Conservation (phyloP, 2,888 invertebrate genomes). For the Schizotus pectinicornis region DNA sequence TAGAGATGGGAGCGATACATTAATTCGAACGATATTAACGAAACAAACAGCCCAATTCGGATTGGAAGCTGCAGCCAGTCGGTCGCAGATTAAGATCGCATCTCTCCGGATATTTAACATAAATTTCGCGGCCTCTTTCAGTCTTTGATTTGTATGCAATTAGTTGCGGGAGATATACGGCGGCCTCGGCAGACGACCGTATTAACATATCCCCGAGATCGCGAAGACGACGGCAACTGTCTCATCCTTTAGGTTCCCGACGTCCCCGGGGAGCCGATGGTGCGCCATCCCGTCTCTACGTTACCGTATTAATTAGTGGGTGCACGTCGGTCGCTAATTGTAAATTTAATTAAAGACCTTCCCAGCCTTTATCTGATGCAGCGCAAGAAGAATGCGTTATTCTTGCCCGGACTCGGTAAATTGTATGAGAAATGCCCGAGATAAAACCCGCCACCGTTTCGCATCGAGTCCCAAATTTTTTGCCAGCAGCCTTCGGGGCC, state of each 20-base stretch:
- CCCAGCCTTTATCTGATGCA: constrained; percentile 52
- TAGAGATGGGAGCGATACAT: constrained; percentile 35
- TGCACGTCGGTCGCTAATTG: constrained; percentile 57
- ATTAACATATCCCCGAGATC: constrained; percentile 52
- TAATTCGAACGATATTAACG: constrained; percentile 44
- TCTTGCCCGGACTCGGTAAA: constrained; percentile 40
- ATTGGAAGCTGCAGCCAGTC: constrained; percentile 38
- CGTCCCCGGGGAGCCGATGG: constrained; percentile 29
- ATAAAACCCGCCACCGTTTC: too few relatives aligned
- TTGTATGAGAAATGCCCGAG: constrained; percentile 2
- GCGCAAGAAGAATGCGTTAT: constrained; percentile 51
- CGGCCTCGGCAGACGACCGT: constrained; percentile 45
- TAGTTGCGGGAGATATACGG: constrained; percentile 52
- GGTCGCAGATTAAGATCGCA: constrained; percentile 48
- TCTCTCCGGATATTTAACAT: constrained; percentile 46
- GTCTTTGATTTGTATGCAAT: constrained; percentile 51
- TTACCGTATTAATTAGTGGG: constrained; percentile 57
- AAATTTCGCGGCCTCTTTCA: constrained; percentile 36
- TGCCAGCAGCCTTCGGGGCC: too few relatives aligned
- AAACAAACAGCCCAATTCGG: constrained; percentile 50
- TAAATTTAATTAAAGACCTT: constrained; percentile 58
- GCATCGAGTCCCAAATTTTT: too few relatives aligned
- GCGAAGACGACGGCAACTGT: constrained; percentile 26
- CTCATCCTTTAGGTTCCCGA: constrained; percentile 13
- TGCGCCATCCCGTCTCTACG: constrained; percentile 27